Percentiles rank a stretch among this genome's conserved stretches.
phyloP scores from a whole-genome alignment of 1,140 invertebrate species.

The roundworm (Caenorhabditis elegans) region WBcel235 BX284602.5:8218501-8219000 shows the following conservation, averaged over 20 bases:
- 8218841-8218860: neutral
- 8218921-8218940: neutral
- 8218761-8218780: neutral
- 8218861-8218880: neutral
- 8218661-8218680: constrained; percentile 4
- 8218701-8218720: neutral
- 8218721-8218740: neutral
- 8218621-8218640: neutral
- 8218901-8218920: neutral
- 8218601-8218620: neutral
- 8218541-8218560: constrained; percentile 2
- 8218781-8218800: constrained; percentile 16
- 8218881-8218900: neutral
- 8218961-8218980: neutral
- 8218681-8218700: neutral
- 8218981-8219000: neutral
- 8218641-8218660: neutral
- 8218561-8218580: neutral
- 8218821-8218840: neutral
- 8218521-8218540: neutral
- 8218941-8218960: neutral
- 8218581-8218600: neutral
- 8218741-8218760: neutral
- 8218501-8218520: neutral
- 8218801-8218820: neutral